phyloP scores from a whole-genome alignment of 2,113 vertebrate species.

The Elephas maximus region DNA sequence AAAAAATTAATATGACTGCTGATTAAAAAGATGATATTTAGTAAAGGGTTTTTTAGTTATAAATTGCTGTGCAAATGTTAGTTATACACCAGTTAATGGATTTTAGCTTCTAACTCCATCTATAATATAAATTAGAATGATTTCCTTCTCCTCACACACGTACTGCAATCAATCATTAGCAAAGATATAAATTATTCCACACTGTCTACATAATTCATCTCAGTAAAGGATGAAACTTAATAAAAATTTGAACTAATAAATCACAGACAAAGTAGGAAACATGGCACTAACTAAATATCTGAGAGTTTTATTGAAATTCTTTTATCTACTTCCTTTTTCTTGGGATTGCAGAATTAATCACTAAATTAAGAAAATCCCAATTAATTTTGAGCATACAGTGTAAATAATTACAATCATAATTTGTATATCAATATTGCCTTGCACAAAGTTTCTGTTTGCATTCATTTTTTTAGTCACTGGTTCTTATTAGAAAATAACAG shows the following conservation, averaged over 20 bases:
- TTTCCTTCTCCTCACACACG: slow-evolving; percentile 12
- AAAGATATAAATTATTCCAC: slow-evolving; percentile 28
- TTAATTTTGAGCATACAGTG: slow-evolving; percentile 29
- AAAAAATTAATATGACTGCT: background rate
- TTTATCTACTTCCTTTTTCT: background rate
- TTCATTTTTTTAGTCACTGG: slow-evolving; percentile 40
- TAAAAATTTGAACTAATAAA: slow-evolving; percentile 33
- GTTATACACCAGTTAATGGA: background rate
- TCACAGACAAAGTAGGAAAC: background rate
- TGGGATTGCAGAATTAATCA: slow-evolving; percentile 7
- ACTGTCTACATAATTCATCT: slow-evolving; percentile 17
- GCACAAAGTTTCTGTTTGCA: background rate
- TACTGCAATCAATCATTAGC: slow-evolving; percentile 51
- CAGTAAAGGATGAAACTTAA: slow-evolving; percentile 18
- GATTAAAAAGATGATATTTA: slow-evolving; percentile 25
- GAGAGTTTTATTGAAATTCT: background rate
- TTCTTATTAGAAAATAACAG: slow-evolving; percentile 28
- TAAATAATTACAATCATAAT: background rate
- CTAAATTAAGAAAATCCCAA: slow-evolving; percentile 39
- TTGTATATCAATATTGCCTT: background rate
- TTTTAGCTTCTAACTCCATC: background rate
- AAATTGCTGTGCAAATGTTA: background rate
- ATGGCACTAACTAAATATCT: background rate
- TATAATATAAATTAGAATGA: slow-evolving; percentile 38
- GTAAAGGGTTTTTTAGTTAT: background rate